These are phyloP conservation scores for Archips xylosteana DNA, from an alignment of 2,888 invertebrate species.

Conservation along the genomic window DNA sequence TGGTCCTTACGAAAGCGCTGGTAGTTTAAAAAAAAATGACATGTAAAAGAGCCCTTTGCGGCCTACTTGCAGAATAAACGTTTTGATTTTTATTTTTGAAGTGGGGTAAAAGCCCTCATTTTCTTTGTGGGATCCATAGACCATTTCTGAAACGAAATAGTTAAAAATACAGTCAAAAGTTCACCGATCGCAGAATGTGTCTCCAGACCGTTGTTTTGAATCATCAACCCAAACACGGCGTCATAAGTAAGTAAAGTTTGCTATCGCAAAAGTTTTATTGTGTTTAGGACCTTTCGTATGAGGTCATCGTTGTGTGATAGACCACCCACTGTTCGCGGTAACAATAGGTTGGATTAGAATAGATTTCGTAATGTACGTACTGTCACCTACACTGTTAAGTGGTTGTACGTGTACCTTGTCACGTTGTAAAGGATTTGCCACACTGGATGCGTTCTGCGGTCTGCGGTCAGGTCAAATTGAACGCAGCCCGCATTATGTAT, in stretches of 20 bases:
- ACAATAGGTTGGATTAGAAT: slow-evolving; percentile 12
- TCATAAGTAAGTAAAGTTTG: not conserved
- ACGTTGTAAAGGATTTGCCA: not conserved
- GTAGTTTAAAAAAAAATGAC: too few relatives aligned
- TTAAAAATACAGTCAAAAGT: slow-evolving; percentile 3
- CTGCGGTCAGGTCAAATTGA: too few relatives aligned
- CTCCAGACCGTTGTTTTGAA: not conserved
- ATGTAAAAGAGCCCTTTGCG: too few relatives aligned
- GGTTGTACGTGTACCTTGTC: not conserved
- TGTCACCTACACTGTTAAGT: not conserved
- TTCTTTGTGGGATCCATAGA: too few relatives aligned
- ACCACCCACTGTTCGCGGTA: slow-evolving; percentile 15
- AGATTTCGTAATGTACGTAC: not conserved
- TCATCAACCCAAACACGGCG: slow-evolving; percentile 2
- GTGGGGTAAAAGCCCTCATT: too few relatives aligned
- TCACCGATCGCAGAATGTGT: slow-evolving; percentile 1
- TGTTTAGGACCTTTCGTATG: not conserved
- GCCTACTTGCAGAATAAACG: too few relatives aligned
- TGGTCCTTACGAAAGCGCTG: too few relatives aligned
- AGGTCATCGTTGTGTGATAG: not conserved
- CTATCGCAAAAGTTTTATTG: not conserved
- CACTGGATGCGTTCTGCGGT: too few relatives aligned
- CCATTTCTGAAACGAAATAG: not conserved
- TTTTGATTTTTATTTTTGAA: too few relatives aligned
- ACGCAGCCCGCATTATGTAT: too few relatives aligned